Evolutionary conservation across 2,113 vertebrate genomes (phyloP), one percentile per base, ranked within the genome.

Genomic region (Leucosticte australis): DNA sequence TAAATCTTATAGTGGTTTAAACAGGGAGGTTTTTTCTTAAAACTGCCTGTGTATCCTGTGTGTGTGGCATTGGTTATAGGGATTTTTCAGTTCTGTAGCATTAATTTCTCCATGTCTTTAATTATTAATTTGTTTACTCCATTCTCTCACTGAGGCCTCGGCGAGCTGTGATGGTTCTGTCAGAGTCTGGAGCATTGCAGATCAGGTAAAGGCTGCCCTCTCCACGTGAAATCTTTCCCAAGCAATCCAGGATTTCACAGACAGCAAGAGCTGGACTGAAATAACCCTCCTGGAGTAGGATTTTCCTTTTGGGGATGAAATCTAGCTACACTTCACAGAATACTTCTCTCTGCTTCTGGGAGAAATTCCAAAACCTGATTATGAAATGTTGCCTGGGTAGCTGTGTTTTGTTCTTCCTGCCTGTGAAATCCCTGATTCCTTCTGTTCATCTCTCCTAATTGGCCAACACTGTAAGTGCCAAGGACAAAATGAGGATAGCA

Each of bases 161-260:
- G 97, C 99, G 24, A 99, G 99, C 96, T 99, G 99, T 89, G 99
- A 99, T 30, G 99, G 99, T 41, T 98, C 98, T 46, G 98, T 99
- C 35, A 97, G 97, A 80, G 98, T 99, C 8, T 99, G 99, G 99
- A 98, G 97, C 49, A 98, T 99, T 7, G 98, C 98, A 87, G 98
- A 99, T 87, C 99, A 99, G 99, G 99, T 99, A 98, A 88, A 80
- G 44, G 56, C 63, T 59, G 44, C 39, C 41, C 31, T 64, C 90
- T 23, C 73, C 50, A 57, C 3, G 1, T 27, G 8, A 21, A 76
- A 26, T 37, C 11, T 67, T 77, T 12, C 21, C 4, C 39, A 4
- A 73, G 18, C 49, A 78, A 67, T 33, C 30, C 11, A n/a, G 75
- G 41, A 37, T 93, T 94, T 94, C 71, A 62, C 59, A 76, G 59